A percentile compares a stretch with the other conserved stretches of the same genome.
Conservation (phyloP, 2,797 vertebrate genomes). For the Delichon dasypus region DNA sequence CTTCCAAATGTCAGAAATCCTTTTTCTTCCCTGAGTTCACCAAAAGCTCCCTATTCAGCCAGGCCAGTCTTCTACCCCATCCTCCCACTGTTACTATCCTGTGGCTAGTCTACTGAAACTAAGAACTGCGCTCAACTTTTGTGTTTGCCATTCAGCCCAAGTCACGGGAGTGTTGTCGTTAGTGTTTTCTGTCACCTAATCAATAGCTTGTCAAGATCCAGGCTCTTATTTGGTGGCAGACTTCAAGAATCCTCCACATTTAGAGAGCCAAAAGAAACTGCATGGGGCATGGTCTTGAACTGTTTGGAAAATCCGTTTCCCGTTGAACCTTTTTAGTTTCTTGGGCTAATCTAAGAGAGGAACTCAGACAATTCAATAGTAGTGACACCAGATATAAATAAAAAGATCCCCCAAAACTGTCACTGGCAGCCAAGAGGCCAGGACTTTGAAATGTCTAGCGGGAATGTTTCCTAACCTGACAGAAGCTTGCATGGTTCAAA, state of each 20-base stretch:
- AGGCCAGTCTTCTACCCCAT: background rate
- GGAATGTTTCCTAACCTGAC: background rate
- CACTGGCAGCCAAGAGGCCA: background rate
- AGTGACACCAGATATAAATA: background rate
- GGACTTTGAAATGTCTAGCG: background rate
- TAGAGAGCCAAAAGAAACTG: background rate
- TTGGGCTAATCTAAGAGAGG: background rate
- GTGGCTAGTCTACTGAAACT: background rate
- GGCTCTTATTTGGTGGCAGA: background rate
- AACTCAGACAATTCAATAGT: background rate
- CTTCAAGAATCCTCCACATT: background rate
- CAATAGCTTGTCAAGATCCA: background rate
- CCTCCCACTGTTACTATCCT: background rate
- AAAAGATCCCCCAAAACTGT: background rate
- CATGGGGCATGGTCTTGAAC: background rate
- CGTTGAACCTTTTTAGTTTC: background rate
- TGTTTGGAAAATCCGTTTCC: background rate
- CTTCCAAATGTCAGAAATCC: background rate
- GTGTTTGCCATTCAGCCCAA: background rate
- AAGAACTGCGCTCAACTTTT: background rate
- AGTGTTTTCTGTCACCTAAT: background rate
- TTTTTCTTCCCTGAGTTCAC: background rate
- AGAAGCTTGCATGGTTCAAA: background rate
- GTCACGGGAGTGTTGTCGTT: background rate
- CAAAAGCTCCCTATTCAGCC: background rate